Evolutionary conservation across 2,888 invertebrate genomes (phyloP), one percentile per base, ranked within the genome.

Genomic region (Corbicula japonica): DNA sequence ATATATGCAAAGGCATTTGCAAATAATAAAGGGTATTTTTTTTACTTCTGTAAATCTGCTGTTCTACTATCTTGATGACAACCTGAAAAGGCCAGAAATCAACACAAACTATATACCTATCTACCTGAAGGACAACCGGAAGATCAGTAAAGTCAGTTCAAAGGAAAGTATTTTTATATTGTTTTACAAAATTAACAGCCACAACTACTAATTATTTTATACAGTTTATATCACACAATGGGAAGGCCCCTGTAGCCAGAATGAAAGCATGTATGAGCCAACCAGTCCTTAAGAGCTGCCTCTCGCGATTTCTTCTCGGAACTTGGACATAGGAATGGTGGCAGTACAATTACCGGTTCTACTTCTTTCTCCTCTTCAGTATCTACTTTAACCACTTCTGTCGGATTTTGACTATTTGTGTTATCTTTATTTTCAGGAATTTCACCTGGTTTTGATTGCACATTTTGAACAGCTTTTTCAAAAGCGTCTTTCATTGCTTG

Each of bases 321-420:
- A 71, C 88, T 88, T n/a, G 89, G 90, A 76, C 90, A 90, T 6
- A 89, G 41, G 63, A 88, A 90, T 32, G 84, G 63, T 5, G 90
- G 90, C 15, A 90, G 76, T 15, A 34, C 30, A 23, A 62, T 23
- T 21, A 48, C 46, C 12, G n/a, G 21, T 23, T 61, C 44, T 21
- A 38, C 50, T 48, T 28, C 48, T 54, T 61, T 46, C 12, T 23
- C 30, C 28, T 60, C 60, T 48, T 48, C 60, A 35, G 35, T 48
- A 35, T 23, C 21, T 41, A 41, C 38, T 15, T 30, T n/a, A 10
- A 50, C 26, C 28, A 8, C 23, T 5, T 30, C 18, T 10, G 18
- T 34, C n/a, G 18, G 26, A 41, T 56, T n/a, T 46, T 63, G 28
- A 21, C 21, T 48, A 34, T 48, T 63, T 18, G 32, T n/a, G 23